phyloP scores from a whole-genome alignment of 2,888 invertebrate species.

The Lomographa bimaculata region DNA sequence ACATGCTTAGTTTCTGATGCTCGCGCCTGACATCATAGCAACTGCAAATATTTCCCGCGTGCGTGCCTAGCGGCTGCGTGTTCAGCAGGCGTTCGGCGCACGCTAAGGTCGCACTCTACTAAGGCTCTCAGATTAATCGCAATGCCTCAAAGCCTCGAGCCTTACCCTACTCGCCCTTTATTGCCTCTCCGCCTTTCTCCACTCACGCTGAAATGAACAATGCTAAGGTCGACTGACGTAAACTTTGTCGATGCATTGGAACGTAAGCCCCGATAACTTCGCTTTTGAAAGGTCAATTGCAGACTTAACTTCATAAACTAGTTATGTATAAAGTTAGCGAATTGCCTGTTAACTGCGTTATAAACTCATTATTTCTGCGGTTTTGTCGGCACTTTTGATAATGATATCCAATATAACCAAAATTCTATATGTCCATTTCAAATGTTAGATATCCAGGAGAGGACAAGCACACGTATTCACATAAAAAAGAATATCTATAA shows the following conservation, averaged over 20 bases:
- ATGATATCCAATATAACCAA: too few relatives aligned
- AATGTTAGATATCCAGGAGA: too few relatives aligned
- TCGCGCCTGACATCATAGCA: constrained; percentile 57
- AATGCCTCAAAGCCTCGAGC: constrained; percentile 39
- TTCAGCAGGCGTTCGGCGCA: constrained; percentile 63
- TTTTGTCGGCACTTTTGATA: too few relatives aligned
- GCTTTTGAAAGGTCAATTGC: too few relatives aligned
- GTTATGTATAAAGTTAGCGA: too few relatives aligned
- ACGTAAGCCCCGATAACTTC: background rate
- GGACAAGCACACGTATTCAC: too few relatives aligned
- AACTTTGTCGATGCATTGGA: constrained; percentile 27
- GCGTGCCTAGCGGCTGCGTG: constrained; percentile 55
- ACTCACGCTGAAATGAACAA: constrained; percentile 53
- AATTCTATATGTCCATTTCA: too few relatives aligned
- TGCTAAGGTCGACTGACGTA: constrained; percentile 58
- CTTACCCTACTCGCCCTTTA: constrained; percentile 63
- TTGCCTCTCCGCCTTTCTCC: constrained; percentile 57
- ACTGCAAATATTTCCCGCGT: constrained; percentile 55
- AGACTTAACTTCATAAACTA: too few relatives aligned
- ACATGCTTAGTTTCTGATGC: too few relatives aligned
- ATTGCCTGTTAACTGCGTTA: too few relatives aligned
- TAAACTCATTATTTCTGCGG: too few relatives aligned
- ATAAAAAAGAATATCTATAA: too few relatives aligned
- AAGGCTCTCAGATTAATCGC: constrained; percentile 67
- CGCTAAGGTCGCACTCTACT: constrained; percentile 76